A percentile compares a stretch with the other conserved stretches of the same genome.
phyloP scores from a whole-genome alignment of 2,113 vertebrate species.

The Pagrus major region DNA sequence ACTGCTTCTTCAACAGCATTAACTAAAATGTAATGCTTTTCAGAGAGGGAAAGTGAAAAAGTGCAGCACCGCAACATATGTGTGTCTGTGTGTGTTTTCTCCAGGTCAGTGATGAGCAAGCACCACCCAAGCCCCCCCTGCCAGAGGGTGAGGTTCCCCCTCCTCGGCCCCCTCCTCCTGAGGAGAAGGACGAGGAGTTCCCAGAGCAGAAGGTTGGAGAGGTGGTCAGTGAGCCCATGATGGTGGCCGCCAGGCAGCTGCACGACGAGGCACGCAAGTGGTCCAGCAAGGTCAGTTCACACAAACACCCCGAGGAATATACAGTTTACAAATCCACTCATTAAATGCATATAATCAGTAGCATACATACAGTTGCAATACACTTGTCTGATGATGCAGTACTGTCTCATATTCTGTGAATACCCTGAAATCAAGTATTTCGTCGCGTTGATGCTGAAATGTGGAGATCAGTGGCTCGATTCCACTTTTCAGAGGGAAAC shows the following conservation, averaged over 20 bases:
- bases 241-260: conserved; percentile 97
- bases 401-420: conserved; percentile 17
- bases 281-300: conserved; percentile 90
- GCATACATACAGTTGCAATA: not conserved
- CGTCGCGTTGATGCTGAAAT: conserved; percentile 61
- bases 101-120: conserved; percentile 94
- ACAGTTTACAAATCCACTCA: not conserved
- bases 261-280: conserved; percentile 99
- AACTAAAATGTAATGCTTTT: not conserved
- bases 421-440: conserved; percentile 18
- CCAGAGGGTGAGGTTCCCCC: conserved; percentile 97
- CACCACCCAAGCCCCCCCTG: conserved; percentile 96
- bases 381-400: not conserved
- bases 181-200: conserved; percentile 99
- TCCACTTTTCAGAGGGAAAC: conserved; percentile 76
- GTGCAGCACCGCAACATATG: not conserved
- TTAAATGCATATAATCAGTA: not conserved
- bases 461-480: conserved; percentile 65
- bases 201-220: conserved; percentile 96
- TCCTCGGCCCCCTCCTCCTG: conserved; percentile 94
- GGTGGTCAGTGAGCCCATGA: conserved; percentile 98
- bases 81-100: conserved; percentile 17
- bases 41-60: not conserved
- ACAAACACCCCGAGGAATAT: not conserved
- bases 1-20: not conserved